Percentiles rank a stretch among this genome's conserved stretches.
These are phyloP conservation scores for Vipera ursinii DNA, from an alignment of 2,797 vertebrate genomes.

Conservation along the genomic window DNA sequence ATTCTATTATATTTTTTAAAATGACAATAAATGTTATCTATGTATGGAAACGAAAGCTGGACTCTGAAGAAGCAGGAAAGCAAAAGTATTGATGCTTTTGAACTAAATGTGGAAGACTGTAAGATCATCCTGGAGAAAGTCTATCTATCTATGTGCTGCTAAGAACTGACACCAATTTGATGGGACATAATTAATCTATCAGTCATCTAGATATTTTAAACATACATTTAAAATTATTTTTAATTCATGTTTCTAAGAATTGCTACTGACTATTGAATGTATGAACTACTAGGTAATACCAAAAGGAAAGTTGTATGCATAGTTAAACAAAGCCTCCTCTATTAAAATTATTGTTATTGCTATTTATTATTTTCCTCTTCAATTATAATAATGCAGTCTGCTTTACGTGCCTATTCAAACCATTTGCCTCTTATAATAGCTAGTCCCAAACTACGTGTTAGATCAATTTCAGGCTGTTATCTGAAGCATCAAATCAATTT, in stretches of 20 bases:
- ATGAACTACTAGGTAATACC: not conserved
- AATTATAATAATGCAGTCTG: not conserved
- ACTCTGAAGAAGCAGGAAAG: not conserved
- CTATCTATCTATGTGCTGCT: not conserved
- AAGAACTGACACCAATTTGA: not conserved
- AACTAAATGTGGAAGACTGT: not conserved
- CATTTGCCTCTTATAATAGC: not conserved
- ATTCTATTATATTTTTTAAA: no score
- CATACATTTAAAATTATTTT: constrained; percentile 1
- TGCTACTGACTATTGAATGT: not conserved
- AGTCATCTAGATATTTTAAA: not conserved
- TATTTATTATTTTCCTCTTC: not conserved
- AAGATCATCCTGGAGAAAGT: not conserved
- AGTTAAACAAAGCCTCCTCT: not conserved
- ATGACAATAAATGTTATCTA: no score
- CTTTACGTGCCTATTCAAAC: not conserved
- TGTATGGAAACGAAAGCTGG: not conserved
- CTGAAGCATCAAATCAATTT: not conserved
- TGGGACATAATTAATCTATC: not conserved
- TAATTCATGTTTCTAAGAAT: not conserved
- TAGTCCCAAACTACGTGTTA: not conserved
- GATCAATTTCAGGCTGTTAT: not conserved
- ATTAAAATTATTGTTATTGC: not conserved
- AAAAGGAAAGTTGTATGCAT: not conserved
- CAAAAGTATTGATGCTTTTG: not conserved